Conservation (phyloP, 2,113 vertebrate species). For the Rhabdomys dilectus region DNA sequence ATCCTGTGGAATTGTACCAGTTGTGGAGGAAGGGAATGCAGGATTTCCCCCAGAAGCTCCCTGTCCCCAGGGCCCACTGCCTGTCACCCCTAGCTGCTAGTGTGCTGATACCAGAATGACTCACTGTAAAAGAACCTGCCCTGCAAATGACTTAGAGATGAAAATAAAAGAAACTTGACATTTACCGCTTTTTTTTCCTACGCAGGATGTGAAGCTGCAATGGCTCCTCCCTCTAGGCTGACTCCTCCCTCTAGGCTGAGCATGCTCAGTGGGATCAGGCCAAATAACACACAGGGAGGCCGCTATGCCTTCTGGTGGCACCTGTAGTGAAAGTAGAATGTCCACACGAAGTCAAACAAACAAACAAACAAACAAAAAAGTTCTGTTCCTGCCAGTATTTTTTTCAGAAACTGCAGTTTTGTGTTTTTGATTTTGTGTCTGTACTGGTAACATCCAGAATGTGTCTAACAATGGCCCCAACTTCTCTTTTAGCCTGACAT, state of each 20-base stretch:
- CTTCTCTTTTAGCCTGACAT: constrained; percentile 83
- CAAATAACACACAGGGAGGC: constrained; percentile 10
- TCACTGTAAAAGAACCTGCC: not conserved
- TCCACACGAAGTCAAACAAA: constrained; percentile 67
- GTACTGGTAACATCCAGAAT: constrained; percentile 79
- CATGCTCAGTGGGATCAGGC: not conserved
- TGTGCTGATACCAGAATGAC: not conserved
- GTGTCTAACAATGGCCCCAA: constrained; percentile 67
- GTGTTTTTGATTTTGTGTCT: constrained; percentile 71
- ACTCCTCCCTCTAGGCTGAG: not conserved
- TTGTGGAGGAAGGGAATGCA: not conserved
- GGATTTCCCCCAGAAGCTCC: not conserved
- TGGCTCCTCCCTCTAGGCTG: not conserved
- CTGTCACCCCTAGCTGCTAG: not conserved
- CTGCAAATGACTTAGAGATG: constrained; percentile 16
- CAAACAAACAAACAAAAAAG: constrained; percentile 29
- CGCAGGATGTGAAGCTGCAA: not conserved
- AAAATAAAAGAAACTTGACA: not conserved
- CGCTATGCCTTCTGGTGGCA: constrained; percentile 77
- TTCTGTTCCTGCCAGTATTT: constrained; percentile 79
- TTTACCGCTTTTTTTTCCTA: not conserved
- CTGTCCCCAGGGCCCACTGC: not conserved
- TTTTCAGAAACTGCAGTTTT: constrained; percentile 77
- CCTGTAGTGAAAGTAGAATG: constrained; percentile 82
- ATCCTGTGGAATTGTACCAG: not conserved